Percentiles rank a stretch among this genome's conserved stretches.
Conservation (phyloP, 2,113 vertebrate species). For the Macrotis lagotis region DNA sequence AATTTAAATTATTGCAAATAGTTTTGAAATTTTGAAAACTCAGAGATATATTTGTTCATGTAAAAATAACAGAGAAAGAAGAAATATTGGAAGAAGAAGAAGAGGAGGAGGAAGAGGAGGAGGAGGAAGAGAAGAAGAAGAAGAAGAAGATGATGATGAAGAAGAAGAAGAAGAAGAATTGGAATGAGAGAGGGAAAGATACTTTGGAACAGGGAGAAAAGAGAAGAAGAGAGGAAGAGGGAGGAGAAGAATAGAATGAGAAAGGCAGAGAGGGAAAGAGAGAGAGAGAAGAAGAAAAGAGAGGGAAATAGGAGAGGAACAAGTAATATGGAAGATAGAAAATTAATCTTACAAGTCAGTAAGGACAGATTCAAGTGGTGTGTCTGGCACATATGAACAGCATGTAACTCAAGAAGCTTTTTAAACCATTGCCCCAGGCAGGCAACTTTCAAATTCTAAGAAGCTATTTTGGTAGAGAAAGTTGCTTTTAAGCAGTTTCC, state of each 20-base stretch:
- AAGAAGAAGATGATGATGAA: too few species aligned
- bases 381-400: background rate
- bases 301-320: background rate
- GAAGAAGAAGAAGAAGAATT: too few species aligned
- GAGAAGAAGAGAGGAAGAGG: too few species aligned
- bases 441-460: background rate
- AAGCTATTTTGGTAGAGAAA: background rate
- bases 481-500: background rate
- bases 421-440: background rate
- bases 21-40: background rate
- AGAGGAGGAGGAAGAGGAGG: too few species aligned
- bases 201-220: too few species aligned
- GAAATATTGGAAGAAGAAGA: too few species aligned
- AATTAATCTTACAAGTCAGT: background rate
- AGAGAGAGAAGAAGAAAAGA: too few species aligned
- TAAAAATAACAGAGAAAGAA: too few species aligned
- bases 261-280: accelerated
- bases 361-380: background rate
- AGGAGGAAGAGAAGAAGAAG: background rate
- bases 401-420: background rate
- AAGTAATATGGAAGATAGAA: background rate
- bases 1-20: background rate
- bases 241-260: too few species aligned
- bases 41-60: too few species aligned
- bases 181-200: too few species aligned